Base-by-base conservation (phyloP, 2,113 vertebrate species). In the Eurypyga helias region DNA sequence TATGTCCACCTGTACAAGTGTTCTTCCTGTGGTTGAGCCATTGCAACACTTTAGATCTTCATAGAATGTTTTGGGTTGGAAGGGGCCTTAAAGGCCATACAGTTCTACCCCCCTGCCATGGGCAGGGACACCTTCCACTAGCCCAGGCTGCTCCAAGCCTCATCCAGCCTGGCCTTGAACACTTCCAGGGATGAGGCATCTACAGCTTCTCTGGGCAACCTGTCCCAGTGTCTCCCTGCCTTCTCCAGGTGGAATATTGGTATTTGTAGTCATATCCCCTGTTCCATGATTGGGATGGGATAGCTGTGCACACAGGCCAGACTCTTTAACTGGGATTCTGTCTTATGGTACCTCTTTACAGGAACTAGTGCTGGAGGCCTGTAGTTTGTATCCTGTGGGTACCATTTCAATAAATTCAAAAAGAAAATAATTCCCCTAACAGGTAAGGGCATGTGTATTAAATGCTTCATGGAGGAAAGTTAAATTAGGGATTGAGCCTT, bases 211-310 rank as follows among this genome's bases (percentile, higher is more conserved):
- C 41, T 41, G 41, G 41, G 41, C 41, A 41, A 41, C 41, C 41
- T 41, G 41, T 41, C 41, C 41, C 41, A 41, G 41, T 10, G 41
- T n/a, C 41, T 41, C 41, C 41, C 41, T 12, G 12, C 41, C 41
- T 12, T 41, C 41, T 41, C 41, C 12, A 12, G 41, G 41, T 10
- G 12, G 41, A 41, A 18, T 48, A 43, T 36, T 28, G 23, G 4
- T 41, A 45, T 76, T 55, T 55, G 34, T 15, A 18, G 43, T 33
- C 49, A 9, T 67, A 16, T 3, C 26, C 13, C 6, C 6, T 19
- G n/a, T 71, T n/a, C 16, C 8, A 0, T 12, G 18, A 5, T 0
- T 7, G 23, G 11, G 20, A 7, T 5, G 54, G 45, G 24, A 23
- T 33, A 41, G 28, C 24, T 61, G 24, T 14, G 10, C 7, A 2